These are phyloP conservation scores for Mesorhabditis sp. DNA, from an alignment of 2,888 invertebrate genomes.

Conservation along the genomic window DNA sequence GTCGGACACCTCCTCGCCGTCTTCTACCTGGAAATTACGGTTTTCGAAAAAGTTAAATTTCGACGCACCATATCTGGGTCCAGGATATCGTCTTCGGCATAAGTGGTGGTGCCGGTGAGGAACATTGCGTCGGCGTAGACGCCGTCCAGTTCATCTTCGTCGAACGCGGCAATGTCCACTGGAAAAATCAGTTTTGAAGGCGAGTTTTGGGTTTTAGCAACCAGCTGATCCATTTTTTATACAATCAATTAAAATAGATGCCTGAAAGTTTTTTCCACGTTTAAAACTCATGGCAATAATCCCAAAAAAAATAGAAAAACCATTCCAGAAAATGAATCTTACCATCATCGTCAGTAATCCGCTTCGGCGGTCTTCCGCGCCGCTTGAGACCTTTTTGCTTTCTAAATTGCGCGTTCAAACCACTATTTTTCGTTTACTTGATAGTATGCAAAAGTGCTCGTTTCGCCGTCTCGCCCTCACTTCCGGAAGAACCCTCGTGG, in stretches of 20 bases:
- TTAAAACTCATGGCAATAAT: background rate
- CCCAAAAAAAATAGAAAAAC: background rate
- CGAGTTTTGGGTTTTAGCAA: too few species aligned
- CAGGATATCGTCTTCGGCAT: conserved; percentile 25
- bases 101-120: conserved; percentile 19
- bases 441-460: too few species aligned
- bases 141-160: conserved; percentile 39
- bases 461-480: too few species aligned
- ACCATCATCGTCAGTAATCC: conserved; percentile 27
- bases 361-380: conserved; percentile 18
- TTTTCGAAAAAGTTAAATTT: background rate
- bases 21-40: conserved; percentile 14
- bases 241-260: background rate
- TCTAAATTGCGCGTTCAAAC: conserved; percentile 17
- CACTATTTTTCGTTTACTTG: too few species aligned
- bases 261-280: background rate
- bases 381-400: background rate
- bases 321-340: background rate
- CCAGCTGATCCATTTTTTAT: too few species aligned
- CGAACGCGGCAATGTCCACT: conserved; percentile 25
- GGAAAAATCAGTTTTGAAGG: background rate
- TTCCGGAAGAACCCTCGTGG: too few species aligned
- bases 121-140: conserved; percentile 29
- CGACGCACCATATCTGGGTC: conserved; percentile 28
- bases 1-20: conserved; percentile 29